Percentiles rank a stretch among this genome's conserved stretches.
These are phyloP conservation scores for Griposia aprilina DNA, from an alignment of 2,888 invertebrate species.

Conservation along the genomic window DNA sequence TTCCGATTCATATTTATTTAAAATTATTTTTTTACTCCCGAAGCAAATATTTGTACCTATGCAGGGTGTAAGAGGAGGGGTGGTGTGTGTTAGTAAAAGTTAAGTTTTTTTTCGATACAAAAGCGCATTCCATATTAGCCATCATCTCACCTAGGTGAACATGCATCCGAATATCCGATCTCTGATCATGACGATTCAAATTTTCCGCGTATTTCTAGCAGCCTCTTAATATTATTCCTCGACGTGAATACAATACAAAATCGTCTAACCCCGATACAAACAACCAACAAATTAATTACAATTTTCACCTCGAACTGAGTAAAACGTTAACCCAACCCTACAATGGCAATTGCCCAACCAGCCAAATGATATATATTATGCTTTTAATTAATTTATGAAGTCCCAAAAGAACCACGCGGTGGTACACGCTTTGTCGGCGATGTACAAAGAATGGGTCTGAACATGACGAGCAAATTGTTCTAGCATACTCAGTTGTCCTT, in stretches of 20 bases:
- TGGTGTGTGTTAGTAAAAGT: no score
- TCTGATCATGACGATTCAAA: background rate
- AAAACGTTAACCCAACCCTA: conserved; percentile 43
- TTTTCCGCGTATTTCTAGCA: background rate
- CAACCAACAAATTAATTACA: conserved; percentile 41
- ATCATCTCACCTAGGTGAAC: no score
- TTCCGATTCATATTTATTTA: no score
- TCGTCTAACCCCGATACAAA: conserved; percentile 25
- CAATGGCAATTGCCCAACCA: conserved; percentile 48
- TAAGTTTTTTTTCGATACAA: no score
- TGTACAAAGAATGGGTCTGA: conserved; percentile 24
- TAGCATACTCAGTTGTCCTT: background rate
- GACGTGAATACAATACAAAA: conserved; percentile 40
- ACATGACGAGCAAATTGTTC: background rate
- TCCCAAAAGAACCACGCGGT: conserved; percentile 57
- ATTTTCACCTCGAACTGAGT: conserved; percentile 41
- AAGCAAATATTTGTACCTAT: no score
- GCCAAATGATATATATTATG: conserved; percentile 52
- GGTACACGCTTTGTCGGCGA: conserved; percentile 35
- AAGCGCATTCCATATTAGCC: no score
- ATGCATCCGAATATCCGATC: no score
- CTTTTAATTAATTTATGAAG: conserved; percentile 64
- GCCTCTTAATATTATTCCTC: conserved; percentile 1
- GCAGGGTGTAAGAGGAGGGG: no score
- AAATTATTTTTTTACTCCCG: no score